phyloP scores from a whole-genome alignment of 2,888 invertebrate genomes.

The Furcula furcula region DNA sequence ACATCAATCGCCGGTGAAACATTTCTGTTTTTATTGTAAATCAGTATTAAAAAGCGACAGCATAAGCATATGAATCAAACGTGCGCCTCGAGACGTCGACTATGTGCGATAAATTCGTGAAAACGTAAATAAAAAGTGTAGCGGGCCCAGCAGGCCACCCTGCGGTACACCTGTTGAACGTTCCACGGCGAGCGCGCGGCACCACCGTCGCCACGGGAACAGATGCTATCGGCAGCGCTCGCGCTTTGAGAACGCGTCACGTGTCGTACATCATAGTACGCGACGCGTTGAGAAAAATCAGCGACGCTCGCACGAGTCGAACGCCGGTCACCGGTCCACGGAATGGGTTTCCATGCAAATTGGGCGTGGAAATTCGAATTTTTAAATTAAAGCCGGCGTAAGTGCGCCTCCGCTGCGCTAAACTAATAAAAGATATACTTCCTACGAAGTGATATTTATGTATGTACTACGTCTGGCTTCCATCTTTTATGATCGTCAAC shows the following conservation, averaged over 20 bases:
- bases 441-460: conserved; percentile 73
- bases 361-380: conserved; percentile 61
- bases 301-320: conserved; percentile 50
- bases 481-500: conserved; percentile 78
- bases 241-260: conserved; percentile 42
- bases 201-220: conserved; percentile 41
- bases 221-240: conserved; percentile 58
- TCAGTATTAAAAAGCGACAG: conserved; percentile 80
- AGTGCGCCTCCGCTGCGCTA: conserved; percentile 54
- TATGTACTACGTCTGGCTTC: conserved; percentile 70
- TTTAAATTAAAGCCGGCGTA: conserved; percentile 56
- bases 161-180: conserved; percentile 75
- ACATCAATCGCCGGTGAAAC: conserved; percentile 78
- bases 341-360: conserved; percentile 61
- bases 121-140: conserved; percentile 71
- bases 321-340: conserved; percentile 40
- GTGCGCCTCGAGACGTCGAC: conserved; percentile 73
- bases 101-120: conserved; percentile 71
- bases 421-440: conserved; percentile 68
- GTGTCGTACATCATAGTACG: conserved; percentile 61
- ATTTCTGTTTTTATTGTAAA: conserved; percentile 80
- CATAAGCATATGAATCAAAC: conserved; percentile 76
- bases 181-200: conserved; percentile 55
- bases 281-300: conserved; percentile 70
- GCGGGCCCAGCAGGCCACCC: conserved; percentile 68